Evolutionary conservation across 2,113 vertebrate species (phyloP), one percentile per base, ranked within the genome.

Genomic region (Otocyon megalotis): DNA sequence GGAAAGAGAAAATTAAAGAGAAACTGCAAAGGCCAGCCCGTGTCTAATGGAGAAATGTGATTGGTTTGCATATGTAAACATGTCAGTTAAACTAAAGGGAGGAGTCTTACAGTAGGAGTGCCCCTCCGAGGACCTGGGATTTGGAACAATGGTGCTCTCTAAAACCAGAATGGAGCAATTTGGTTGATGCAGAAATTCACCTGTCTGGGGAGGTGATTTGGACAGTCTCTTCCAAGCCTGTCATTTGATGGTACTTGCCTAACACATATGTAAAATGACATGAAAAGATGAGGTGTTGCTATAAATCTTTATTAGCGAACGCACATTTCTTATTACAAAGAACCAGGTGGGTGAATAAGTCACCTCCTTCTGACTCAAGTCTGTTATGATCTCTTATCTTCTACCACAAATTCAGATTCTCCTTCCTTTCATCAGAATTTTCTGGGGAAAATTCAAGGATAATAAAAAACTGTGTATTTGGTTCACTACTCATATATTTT

Each of bases 401-500:
- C 69, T 37, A 65, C 16, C 71, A 82, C 86, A 93, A 48, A 88
- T 96, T 92, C 92, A 94, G n/a, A 79, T 67, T 88, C 28, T 28
- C 79, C 96, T 76, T 71, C 50, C 93, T 95, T 88, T n/a, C 53
- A 88, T 95, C 74, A 88, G 63, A 90, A 90, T 80, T 90, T 92
- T 86, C 93, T 90, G 82, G 60, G 53, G 80, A 89, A 93, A 94
- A 96, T 88, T 90, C 81, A 85, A 63, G 54, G 77, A 79, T 93
- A 93, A 96, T 97, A 97, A 95, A 93, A 91, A 93, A 85, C 56
- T 32, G 2, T 74, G 53, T 58, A 30, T 79, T 74, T 93, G 81
- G 65, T 62, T 97, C 67, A 86, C 84, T 88, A 43, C 67, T 98
- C 95, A 96, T 98, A 86, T 88, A 94, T 97, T 95, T 97, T 95